Evolutionary conservation across 2,797 vertebrate species (phyloP), one percentile per base, ranked within the genome.

Genomic region (Melanotaenia nigrans): DNA sequence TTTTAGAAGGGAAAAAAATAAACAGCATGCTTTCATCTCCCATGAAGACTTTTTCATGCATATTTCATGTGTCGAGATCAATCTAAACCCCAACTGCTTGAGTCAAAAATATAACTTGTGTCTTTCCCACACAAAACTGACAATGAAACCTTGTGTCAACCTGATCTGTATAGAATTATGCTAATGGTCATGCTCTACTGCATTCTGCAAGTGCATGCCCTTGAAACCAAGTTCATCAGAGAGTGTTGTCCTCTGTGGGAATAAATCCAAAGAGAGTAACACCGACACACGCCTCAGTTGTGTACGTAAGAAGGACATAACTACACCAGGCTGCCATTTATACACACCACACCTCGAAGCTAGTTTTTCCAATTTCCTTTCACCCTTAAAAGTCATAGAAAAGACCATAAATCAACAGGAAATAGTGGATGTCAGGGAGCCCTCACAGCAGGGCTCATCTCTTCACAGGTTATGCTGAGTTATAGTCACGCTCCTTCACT

Each of bases 311-410:
- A 85, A 85, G 86, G 77, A 78, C 63, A 55, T 68, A 47, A 60
- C 73, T 40, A 79, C 70, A 68, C 62, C 2, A 49, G 66, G 69
- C 70, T 57, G 63, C 56, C 51, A 36, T 77, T 73, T 73, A 55
- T 74, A 73, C 56, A 71, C 61, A 66, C 56, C 67, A 51, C 61
- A 54, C 78, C 81, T 82, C 81, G 11, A 75, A 81, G 85, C 78
- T 77, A 73, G 2, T 66, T 80, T 83, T 89, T 85, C 68, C 79
- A 75, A 86, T 88, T 85, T 88, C 57, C 79, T 81, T 82, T 88
- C 64, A 65, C 71, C 77, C 71, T 71, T 61, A 72, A 53, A 83
- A 83, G 74, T 65, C 53, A 4, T 18, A 33, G 51, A 32, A 63
- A 73, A 32, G 1, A 3, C 56, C 38, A 86, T 89, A 90, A 84